Base-by-base conservation (phyloP, 1,140 invertebrate genomes). In the Drosophila virilis region DNA sequence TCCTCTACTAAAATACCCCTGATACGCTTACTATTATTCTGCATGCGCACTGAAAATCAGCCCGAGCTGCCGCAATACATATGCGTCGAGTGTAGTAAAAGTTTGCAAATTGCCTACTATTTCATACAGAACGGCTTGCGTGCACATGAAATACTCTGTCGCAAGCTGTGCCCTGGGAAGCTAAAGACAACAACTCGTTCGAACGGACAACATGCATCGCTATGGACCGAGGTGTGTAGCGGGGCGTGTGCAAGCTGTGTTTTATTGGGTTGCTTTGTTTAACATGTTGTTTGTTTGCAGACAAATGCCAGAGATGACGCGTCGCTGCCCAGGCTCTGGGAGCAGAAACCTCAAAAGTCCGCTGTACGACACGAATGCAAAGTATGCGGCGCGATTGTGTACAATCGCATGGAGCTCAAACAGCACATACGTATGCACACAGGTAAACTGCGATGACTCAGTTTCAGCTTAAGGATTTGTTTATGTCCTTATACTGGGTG, bases 91-190 rank as follows among this genome's bases (percentile, higher is more conserved):
- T 91, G 90, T 37, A 85, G 80, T 40, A 74, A 85, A 17, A 79
- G 80, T 5, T 52, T 91, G 43, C 90, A 91, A 61, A 74, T 91
- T 0, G 51, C 90, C 0, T 91, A 91, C 54, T 80, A 77, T 33
- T 91, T 91, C 42, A 74, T 91, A 32, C 65, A 85, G 50, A 91
- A 91, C 48, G 77, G 78, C 9, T 15, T 74, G n/a, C 71, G 77
- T 10, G 90, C 90, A 6, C 83, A 91, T 33, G 88, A 91, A 35
- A 77, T 91, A 13, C 76, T 91, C 8, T 85, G 78, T 40, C 66
- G 80, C 13, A 82, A 83, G 17, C 28, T 91, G 13, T 76, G 73
- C 35, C 71, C 78, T 1, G 51, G 46, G 1, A 77, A 69, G 33
- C 8, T 38, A 10, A 50, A 12, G 6, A 12, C n/a, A 9, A 6